Conservation (phyloP, 2,797 vertebrate species). For the Tapera naevia region DNA sequence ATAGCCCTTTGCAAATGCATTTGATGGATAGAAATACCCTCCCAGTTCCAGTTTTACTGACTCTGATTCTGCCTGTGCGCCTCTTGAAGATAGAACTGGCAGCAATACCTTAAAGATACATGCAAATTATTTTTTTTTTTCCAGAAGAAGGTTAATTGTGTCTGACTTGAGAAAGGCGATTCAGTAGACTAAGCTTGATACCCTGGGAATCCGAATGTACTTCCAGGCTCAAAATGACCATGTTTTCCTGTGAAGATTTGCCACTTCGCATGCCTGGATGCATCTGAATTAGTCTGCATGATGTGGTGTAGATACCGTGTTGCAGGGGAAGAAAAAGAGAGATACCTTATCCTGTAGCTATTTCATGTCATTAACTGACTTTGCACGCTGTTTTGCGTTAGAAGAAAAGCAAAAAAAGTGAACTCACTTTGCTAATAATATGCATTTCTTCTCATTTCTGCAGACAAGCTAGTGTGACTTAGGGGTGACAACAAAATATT, state of each 20-base stretch:
- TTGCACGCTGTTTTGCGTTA: neutral
- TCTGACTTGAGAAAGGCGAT: neutral
- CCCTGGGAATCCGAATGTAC: neutral
- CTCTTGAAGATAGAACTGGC: neutral
- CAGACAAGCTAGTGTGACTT: neutral
- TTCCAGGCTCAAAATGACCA: neutral
- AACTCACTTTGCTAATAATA: neutral
- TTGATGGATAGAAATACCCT: neutral
- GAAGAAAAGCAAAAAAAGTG: neutral
- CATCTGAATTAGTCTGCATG: neutral
- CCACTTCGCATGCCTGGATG: neutral
- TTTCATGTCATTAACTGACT: neutral
- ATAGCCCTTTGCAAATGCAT: neutral
- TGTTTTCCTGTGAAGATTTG: neutral
- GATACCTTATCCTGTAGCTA: neutral
- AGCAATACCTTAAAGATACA: neutral
- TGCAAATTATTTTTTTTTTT: too few relatives aligned
- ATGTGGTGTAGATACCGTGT: neutral
- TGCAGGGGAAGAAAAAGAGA: accelerated
- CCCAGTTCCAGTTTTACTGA: neutral
- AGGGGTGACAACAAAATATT: neutral
- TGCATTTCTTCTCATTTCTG: neutral
- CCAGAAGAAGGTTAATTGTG: neutral
- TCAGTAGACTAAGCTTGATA: neutral
- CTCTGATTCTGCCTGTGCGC: neutral